Conservation (phyloP, 2,113 vertebrate genomes). For the Daboia siamensis region DNA sequence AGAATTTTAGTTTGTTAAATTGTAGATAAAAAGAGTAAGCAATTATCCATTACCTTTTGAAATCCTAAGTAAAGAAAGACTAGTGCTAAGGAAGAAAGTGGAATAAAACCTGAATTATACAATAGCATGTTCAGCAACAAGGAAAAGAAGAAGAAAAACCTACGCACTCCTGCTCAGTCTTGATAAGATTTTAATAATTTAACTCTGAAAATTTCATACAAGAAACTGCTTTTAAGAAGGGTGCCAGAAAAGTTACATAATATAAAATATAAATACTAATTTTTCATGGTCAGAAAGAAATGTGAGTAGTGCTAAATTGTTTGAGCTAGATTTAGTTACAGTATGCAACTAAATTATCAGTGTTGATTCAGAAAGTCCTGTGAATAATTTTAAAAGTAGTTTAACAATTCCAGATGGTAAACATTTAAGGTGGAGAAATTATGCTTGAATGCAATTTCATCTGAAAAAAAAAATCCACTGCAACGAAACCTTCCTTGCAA, state of each 20-base stretch:
- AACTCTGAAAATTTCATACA: conserved; percentile 61
- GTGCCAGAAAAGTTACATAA: conserved; percentile 51
- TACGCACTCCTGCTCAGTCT: conserved; percentile 48
- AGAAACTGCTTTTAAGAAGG: conserved; percentile 57
- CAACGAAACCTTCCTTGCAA: not conserved
- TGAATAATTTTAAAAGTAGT: not conserved
- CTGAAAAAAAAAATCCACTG: not conserved
- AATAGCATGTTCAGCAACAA: conserved; percentile 57
- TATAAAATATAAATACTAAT: conserved; percentile 12
- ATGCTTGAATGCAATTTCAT: not conserved
- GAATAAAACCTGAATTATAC: conserved; percentile 56
- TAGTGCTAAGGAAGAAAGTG: conserved; percentile 54
- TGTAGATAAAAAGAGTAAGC: conserved; percentile 22
- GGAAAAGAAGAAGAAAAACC: not conserved
- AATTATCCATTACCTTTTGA: conserved; percentile 33
- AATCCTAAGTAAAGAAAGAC: conserved; percentile 54
- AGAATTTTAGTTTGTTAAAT: conserved; percentile 31
- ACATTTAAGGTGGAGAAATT: not conserved
- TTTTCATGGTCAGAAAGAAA: accelerated
- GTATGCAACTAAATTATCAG: not conserved
- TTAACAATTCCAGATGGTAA: not conserved
- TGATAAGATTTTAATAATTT: conserved; percentile 72
- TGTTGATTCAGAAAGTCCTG: not conserved
- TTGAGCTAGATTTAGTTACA: not conserved
- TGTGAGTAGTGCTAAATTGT: not conserved